Conservation (phyloP, 2,888 invertebrate species). For the Hypomecis atomaria region DNA sequence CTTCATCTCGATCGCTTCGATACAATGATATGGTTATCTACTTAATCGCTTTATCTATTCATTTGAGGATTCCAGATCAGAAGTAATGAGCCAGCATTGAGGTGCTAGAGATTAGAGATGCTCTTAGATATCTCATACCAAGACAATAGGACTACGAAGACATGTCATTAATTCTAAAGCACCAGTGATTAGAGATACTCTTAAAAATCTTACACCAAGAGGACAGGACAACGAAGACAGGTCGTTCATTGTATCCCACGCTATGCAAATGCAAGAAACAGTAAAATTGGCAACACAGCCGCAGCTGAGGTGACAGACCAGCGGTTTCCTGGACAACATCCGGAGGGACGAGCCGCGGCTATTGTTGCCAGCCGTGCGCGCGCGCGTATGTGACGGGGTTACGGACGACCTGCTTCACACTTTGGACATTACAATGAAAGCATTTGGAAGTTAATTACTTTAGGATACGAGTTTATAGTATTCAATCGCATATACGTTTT, state of each 20-base stretch:
- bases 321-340: slow-evolving; percentile 69
- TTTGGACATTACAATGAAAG: slow-evolving; percentile 11
- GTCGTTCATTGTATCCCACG: not conserved
- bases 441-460: not conserved
- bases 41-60: too few species aligned
- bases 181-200: not conserved
- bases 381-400: slow-evolving; percentile 22
- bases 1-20: too few species aligned
- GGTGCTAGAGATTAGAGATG: not conserved
- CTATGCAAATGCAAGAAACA: slow-evolving; percentile 5
- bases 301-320: slow-evolving; percentile 52
- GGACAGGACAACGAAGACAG: not conserved
- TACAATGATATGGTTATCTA: too few species aligned
- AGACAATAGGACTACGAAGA: too few species aligned
- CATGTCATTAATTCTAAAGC: not conserved
- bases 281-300: slow-evolving; percentile 28
- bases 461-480: not conserved
- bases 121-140: not conserved
- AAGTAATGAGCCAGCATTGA: not conserved
- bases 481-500: not conserved
- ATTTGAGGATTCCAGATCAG: too few species aligned
- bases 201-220: not conserved
- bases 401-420: slow-evolving; percentile 31
- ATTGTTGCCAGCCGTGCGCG: slow-evolving; percentile 41
- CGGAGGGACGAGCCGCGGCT: slow-evolving; percentile 56